Percentiles rank a stretch among this genome's conserved stretches.
These are phyloP conservation scores for Hypsopygia costalis DNA, from an alignment of 2,888 invertebrate genomes.

Conservation along the genomic window DNA sequence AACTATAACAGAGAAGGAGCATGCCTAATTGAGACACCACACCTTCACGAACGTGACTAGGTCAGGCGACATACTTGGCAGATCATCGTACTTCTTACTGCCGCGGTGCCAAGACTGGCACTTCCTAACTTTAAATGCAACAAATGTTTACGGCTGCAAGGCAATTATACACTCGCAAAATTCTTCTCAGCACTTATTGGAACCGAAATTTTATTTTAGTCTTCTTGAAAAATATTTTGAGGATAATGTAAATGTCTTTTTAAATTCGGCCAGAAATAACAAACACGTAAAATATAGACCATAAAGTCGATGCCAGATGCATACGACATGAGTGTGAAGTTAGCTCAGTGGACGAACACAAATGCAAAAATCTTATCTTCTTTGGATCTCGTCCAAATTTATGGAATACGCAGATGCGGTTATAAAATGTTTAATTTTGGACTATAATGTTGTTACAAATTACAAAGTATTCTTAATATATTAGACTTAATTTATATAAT, in stretches of 20 bases:
- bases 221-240: neutral
- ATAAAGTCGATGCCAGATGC: constrained; percentile 25
- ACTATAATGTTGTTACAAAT: no score
- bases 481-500: no score
- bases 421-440: no score
- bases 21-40: constrained; percentile 1
- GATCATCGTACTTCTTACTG: constrained; percentile 26
- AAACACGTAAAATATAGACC: constrained; percentile 25
- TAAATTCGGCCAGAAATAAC: constrained; percentile 18
- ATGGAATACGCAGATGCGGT: neutral
- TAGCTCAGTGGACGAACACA: constrained; percentile 22
- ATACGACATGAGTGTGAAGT: constrained; percentile 22
- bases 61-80: constrained; percentile 66
- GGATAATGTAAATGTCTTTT: neutral
- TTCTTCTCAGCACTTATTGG: no score
- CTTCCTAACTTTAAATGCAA: constrained; percentile 36
- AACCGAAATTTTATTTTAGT: neutral
- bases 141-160: constrained; percentile 23
- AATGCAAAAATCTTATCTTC: constrained; percentile 33
- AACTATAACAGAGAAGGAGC: no score
- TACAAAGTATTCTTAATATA: no score
- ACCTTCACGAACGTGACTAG: constrained; percentile 16
- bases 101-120: constrained; percentile 57
- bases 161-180: no score
- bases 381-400: constrained; percentile 45